Evolutionary conservation across 2,888 invertebrate genomes (phyloP), one percentile per base, ranked within the genome.

Genomic region (Netelia melanura): DNA sequence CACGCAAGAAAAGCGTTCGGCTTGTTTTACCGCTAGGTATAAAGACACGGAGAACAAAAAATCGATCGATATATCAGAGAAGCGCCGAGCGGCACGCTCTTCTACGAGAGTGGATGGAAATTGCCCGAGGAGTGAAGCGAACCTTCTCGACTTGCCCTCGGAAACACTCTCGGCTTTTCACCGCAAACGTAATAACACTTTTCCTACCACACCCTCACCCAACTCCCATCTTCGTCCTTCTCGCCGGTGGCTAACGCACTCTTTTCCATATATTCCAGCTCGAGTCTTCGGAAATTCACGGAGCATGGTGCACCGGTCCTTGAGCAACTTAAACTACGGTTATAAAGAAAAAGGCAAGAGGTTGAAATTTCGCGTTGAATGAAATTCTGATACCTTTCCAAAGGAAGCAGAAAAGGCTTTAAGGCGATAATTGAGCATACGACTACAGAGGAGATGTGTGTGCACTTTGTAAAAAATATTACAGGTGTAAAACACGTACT

Each of bases 181-280:
- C 65, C 78, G 67, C 78, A 70, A 78, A 65, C 78, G 64, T 82
- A 78, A 77, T 82, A 83, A 83, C 83, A 79, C 80, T 80, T 64
- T 56, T 23, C 67, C 54, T 10, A 10, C 58, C 21, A 14, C 48
- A 10, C 48, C 48, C 1, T 14, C 48, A 48, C 48, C 48, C 10
- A 48, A 48, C 14, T 14, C 48, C 48, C 48, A 48, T 48, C 62
- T 70, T 56, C 9, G n/a, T 17, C 58, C 65, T 38, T 17, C 58
- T 65, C 38, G 23, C 30, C 65, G 43, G 62, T 25, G 25, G 74
- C 80, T 67, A 84, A 84, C 81, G 81, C 81, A 84, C 74, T 74
- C 54, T 74, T 64, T 65, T 56, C 44, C 64, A 65, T 64, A 58
- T 80, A 72, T 80, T 72, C 56, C 62, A 44, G 56, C 65, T 48